Evolutionary conservation across 2,888 invertebrate genomes (phyloP).

Genomic region (Drosophila conformis): DNA sequence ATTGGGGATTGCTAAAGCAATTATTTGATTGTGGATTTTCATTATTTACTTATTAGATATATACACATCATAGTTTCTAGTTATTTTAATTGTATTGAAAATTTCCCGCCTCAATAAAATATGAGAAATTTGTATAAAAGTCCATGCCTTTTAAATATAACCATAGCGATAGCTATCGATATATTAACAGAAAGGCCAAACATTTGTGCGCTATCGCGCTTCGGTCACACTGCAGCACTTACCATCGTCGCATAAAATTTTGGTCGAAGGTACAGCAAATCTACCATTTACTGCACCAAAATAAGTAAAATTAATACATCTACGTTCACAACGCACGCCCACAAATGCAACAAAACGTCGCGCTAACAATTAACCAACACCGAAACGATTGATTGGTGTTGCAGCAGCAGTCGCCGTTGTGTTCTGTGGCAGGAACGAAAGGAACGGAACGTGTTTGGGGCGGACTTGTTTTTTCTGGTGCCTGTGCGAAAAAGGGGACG

Average conservation of each 20-base stretch:
- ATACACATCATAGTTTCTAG: background rate
- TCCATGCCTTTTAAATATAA: background rate
- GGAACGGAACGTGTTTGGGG: constrained; percentile 72
- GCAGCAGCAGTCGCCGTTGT: constrained; percentile 3
- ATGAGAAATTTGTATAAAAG: background rate
- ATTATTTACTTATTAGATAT: background rate
- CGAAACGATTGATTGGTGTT: background rate
- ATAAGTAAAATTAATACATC: constrained; percentile 27
- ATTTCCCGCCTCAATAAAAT: background rate
- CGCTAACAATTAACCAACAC: background rate
- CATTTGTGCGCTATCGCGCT: background rate
- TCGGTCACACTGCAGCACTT: constrained; percentile 30
- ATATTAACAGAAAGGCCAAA: background rate
- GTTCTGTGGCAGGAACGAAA: constrained; percentile 48
- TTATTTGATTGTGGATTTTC: background rate
- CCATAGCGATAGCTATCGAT: constrained; percentile 23
- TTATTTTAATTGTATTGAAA: background rate
- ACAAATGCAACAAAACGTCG: constrained; percentile 20
- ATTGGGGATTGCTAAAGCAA: fast-evolving
- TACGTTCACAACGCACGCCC: constrained; percentile 10
- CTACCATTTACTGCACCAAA: constrained; percentile 29
- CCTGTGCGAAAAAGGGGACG: constrained; percentile 62
- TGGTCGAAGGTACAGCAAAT: constrained; percentile 47
- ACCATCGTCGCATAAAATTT: constrained; percentile 51
- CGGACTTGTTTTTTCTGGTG: constrained; percentile 63